Evolutionary conservation across 2,888 invertebrate genomes (phyloP).

Genomic region (Tricholauxania praeusta): DNA sequence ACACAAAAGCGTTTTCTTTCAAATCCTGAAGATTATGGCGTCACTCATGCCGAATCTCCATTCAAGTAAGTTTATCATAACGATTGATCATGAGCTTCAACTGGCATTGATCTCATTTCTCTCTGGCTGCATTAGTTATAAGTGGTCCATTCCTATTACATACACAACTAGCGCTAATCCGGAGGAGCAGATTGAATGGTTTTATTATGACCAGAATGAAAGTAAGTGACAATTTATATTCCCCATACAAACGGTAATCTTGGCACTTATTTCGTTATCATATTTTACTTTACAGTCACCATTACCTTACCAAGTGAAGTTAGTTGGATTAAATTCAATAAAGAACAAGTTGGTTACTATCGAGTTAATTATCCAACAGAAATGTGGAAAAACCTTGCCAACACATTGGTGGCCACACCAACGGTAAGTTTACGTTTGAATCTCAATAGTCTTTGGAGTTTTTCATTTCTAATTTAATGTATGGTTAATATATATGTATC

Average conservation of each 20-base stretch:
- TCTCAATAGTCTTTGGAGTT: neutral
- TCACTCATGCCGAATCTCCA: slow-evolving; percentile 69
- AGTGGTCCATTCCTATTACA: slow-evolving; percentile 89
- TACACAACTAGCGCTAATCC: slow-evolving; percentile 73
- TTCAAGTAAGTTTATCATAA: slow-evolving; percentile 68
- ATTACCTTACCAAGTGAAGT: slow-evolving; percentile 69
- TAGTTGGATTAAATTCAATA: slow-evolving; percentile 87
- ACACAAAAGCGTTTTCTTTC: slow-evolving; percentile 83
- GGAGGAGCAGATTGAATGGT: slow-evolving; percentile 64
- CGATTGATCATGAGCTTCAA: neutral
- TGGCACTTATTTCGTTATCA: no score
- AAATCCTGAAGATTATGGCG: slow-evolving; percentile 73
- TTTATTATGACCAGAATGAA: slow-evolving; percentile 61
- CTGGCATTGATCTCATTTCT: neutral
- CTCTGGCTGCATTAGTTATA: slow-evolving; percentile 72
- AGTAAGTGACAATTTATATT: slow-evolving; percentile 51
- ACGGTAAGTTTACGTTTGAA: slow-evolving; percentile 42
- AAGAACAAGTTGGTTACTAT: slow-evolving; percentile 89
- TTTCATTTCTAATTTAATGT: no score
- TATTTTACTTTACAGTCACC: slow-evolving; percentile 52
- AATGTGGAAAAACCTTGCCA: slow-evolving; percentile 73
- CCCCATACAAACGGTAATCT: neutral
- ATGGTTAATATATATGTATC: no score
- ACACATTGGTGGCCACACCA: slow-evolving; percentile 62
- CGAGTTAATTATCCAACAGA: slow-evolving; percentile 82